Evolutionary conservation across 2,113 vertebrate species (phyloP).

Genomic region (Amblyopsis rosae): DNA sequence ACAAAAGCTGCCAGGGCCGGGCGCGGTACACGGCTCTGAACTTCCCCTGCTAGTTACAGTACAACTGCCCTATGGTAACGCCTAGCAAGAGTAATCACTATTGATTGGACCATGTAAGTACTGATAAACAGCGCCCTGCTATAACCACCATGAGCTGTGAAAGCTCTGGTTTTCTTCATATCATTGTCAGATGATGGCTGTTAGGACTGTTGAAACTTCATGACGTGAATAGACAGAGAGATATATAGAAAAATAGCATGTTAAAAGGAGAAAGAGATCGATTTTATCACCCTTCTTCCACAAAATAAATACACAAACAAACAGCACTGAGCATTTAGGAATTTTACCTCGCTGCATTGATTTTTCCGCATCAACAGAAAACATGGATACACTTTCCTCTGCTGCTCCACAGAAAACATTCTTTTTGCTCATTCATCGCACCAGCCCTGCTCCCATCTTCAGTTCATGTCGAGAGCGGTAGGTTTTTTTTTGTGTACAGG

Average conservation of each 20-base stretch:
- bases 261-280: too few species aligned
- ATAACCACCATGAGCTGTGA: not conserved
- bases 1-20: conserved; percentile 19
- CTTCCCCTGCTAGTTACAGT: conserved; percentile 20
- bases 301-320: too few species aligned
- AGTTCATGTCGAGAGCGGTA: conserved; percentile 25
- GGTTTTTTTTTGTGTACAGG: conserved; percentile 33
- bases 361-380: too few species aligned
- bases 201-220: not conserved
- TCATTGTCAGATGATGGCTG: not conserved
- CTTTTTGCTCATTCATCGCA: conserved; percentile 42
- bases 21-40: conserved; percentile 19
- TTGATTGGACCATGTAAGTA: conserved; percentile 3
- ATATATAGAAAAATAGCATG: too few species aligned
- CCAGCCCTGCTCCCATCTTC: conserved; percentile 14
- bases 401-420: not conserved
- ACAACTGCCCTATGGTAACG: conserved; percentile 36
- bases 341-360: too few species aligned
- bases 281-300: too few species aligned
- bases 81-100: conserved; percentile 34
- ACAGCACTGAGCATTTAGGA: too few species aligned
- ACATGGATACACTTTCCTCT: too few species aligned
- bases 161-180: not conserved
- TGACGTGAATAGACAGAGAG: too few species aligned
- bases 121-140: not conserved